Percentiles rank a stretch among this genome's conserved stretches.
These are phyloP conservation scores for Zootermopsis nevadensis DNA, from an alignment of 2,888 invertebrate species.

Conservation along the genomic window DNA sequence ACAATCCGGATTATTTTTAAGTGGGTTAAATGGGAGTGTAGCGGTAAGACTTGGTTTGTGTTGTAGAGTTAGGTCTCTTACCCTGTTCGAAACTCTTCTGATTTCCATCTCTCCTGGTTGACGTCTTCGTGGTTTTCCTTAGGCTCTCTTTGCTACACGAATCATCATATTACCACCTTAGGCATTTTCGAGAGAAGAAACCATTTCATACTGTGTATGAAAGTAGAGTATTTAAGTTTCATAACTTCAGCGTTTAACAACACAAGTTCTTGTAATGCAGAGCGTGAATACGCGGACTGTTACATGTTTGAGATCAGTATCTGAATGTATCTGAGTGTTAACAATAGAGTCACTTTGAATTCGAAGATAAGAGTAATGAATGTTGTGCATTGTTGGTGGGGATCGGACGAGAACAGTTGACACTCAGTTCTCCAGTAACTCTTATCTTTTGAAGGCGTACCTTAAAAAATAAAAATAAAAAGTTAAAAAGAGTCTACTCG, in stretches of 20 bases:
- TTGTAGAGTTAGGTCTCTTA: too few species aligned
- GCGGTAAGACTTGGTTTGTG: too few species aligned
- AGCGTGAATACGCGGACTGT: neutral
- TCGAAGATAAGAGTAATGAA: constrained; percentile 11
- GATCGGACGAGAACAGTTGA: neutral
- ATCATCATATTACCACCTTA: too few species aligned
- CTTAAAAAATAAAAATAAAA: neutral
- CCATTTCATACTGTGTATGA: too few species aligned
- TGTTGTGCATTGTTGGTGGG: constrained; percentile 9
- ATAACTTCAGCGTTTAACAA: neutral
- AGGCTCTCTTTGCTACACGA: too few species aligned
- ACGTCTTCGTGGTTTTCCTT: too few species aligned
- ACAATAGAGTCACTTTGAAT: neutral
- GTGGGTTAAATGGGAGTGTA: too few species aligned
- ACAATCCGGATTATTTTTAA: too few species aligned
- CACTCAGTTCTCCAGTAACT: neutral
- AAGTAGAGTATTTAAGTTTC: too few species aligned
- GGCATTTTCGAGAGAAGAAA: too few species aligned
- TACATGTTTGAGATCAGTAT: neutral
- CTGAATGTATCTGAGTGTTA: neutral
- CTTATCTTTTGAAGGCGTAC: neutral
- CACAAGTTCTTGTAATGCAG: neutral
- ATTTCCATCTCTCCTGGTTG: too few species aligned
- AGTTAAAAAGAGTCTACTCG: neutral
- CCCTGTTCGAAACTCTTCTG: too few species aligned